A percentile compares a stretch with the other conserved stretches of the same genome.
Conservation (phyloP, 2,797 vertebrate genomes). For the Echiichthys vipera region DNA sequence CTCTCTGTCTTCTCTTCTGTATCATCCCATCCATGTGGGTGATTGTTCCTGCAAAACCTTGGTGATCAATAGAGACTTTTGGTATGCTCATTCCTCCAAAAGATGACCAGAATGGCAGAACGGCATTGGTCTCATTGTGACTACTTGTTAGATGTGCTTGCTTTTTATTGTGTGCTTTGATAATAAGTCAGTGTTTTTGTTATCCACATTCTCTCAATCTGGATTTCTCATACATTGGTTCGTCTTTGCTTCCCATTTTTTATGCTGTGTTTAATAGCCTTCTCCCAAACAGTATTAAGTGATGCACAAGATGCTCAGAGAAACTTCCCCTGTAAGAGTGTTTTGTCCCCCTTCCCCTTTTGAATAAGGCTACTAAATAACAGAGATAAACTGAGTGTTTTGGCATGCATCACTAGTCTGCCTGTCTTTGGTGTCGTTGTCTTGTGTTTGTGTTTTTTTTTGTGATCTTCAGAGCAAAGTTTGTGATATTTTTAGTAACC, state of each 20-base stretch:
- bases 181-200: slow-evolving; percentile 73
- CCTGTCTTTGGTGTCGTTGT: slow-evolving; percentile 66
- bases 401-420: slow-evolving; percentile 80
- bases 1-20: slow-evolving; percentile 83
- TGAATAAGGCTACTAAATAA: slow-evolving; percentile 55
- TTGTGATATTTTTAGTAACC: slow-evolving; percentile 35
- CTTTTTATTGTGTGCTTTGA: slow-evolving; percentile 72
- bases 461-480: slow-evolving; percentile 35
- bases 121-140: slow-evolving; percentile 57
- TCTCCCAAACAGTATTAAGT: slow-evolving; percentile 77
- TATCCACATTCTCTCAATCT: slow-evolving; percentile 87
- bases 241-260: slow-evolving; percentile 84
- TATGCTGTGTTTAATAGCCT: slow-evolving; percentile 77
- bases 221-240: slow-evolving; percentile 85
- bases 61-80: slow-evolving; percentile 95
- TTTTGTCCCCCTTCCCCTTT: slow-evolving; percentile 35
- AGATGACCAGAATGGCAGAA: slow-evolving; percentile 87
- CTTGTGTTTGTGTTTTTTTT: slow-evolving; percentile 75
- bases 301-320: slow-evolving; percentile 76
- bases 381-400: slow-evolving; percentile 56
- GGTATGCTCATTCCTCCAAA: slow-evolving; percentile 90
- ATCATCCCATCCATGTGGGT: slow-evolving; percentile 93
- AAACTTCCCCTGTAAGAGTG: slow-evolving; percentile 43
- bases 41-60: slow-evolving; percentile 92
- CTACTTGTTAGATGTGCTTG: slow-evolving; percentile 70